Evolutionary conservation across 1,140 invertebrate species (phyloP).

Genomic region (Sarcophaga bullata): DNA sequence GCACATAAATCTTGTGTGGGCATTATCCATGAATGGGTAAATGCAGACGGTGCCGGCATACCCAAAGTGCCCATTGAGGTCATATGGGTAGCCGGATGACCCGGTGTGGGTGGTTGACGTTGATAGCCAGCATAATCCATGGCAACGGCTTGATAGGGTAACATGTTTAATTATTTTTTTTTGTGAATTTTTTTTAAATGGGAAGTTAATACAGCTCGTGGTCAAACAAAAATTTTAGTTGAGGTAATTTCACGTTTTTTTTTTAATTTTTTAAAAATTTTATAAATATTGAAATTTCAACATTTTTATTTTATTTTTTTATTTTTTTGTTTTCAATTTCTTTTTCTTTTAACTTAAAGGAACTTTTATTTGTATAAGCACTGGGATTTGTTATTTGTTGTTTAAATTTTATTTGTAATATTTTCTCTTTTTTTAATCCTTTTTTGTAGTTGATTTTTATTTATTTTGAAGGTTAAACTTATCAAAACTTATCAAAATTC

Average conservation of each 20-base stretch:
- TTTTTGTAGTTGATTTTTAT: background rate
- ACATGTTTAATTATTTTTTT: slow-evolving; percentile 69
- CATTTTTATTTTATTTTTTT: slow-evolving; percentile 12
- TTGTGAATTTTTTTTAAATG: background rate
- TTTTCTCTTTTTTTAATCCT: background rate
- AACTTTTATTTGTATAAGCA: background rate
- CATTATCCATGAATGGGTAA: slow-evolving; percentile 93
- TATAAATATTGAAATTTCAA: background rate
- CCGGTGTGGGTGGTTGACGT: slow-evolving; percentile 76
- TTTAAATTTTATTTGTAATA: background rate
- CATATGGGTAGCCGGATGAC: slow-evolving; percentile 68
- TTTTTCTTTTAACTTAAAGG: background rate
- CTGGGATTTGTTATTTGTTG: background rate
- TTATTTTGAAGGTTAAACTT: background rate
- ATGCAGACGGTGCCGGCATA: slow-evolving; percentile 72
- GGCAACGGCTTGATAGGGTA: slow-evolving; percentile 87
- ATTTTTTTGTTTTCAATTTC: background rate
- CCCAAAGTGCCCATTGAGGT: slow-evolving; percentile 70
- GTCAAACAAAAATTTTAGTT: background rate
- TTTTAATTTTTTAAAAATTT: background rate
- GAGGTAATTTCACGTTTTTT: background rate
- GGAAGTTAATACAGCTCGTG: background rate
- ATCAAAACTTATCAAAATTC: slow-evolving; percentile 39
- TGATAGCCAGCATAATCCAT: slow-evolving; percentile 89
- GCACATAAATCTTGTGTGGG: slow-evolving; percentile 87